Conservation (phyloP, 2,797 vertebrate species). For the Molossus molossus region DNA sequence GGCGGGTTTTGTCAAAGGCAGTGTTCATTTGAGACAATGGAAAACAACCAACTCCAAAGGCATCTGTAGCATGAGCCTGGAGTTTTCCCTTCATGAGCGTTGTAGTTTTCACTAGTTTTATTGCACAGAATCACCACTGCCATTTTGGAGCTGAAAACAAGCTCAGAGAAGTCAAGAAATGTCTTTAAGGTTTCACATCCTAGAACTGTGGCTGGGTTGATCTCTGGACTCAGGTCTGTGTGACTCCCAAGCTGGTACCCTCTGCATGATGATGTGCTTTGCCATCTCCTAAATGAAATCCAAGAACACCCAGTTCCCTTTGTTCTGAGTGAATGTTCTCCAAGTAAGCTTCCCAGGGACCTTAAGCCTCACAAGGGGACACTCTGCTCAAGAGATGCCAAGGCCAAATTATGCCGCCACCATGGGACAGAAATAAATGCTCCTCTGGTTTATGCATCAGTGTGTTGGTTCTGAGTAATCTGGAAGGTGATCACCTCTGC, state of each 20-base stretch:
- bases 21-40: constrained; percentile 27
- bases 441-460: not conserved
- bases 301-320: not conserved
- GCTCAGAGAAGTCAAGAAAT: constrained; percentile 41
- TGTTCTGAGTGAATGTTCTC: constrained; percentile 1
- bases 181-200: not conserved
- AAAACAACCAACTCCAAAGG: not conserved
- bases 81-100: not conserved
- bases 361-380: not conserved
- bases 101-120: constrained; percentile 33
- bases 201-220: not conserved
- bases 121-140: not conserved
- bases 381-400: not conserved
- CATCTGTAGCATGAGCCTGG: not conserved
- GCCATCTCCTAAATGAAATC: not conserved
- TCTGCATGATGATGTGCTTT: not conserved
- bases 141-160: constrained; percentile 41
- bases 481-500: not conserved
- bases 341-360: not conserved
- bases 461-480: constrained; percentile 11
- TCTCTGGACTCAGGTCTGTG: not conserved
- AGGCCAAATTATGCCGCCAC: not conserved
- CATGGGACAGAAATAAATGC: not conserved
- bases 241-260: not conserved
- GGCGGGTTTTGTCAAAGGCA: not conserved